These are phyloP conservation scores for Indicator indicator DNA, from an alignment of 2,113 vertebrate species.

Conservation along the genomic window DNA sequence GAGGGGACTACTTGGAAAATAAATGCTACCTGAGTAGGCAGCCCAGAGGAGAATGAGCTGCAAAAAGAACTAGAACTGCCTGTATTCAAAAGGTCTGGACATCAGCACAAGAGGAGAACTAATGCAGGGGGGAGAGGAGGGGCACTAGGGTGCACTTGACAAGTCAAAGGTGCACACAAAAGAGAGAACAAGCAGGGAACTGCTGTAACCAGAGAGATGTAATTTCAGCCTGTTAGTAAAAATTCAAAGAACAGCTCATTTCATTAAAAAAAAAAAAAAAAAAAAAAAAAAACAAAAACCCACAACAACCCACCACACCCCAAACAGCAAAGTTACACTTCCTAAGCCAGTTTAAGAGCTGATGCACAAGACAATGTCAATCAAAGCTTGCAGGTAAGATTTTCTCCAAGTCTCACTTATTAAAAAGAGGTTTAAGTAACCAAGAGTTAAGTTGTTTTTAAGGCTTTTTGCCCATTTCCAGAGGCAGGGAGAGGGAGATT, in stretches of 20 bases:
- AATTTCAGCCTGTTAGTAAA: not conserved
- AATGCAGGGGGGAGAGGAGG: not conserved
- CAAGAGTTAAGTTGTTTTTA: not conserved
- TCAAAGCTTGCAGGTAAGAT: not conserved
- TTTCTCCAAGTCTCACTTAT: not conserved
- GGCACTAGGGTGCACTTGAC: not conserved
- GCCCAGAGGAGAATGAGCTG: not conserved
- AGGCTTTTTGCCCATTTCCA: constrained; percentile 14
- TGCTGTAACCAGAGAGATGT: not conserved
- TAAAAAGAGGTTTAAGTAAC: not conserved
- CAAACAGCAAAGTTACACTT: not conserved
- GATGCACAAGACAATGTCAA: not conserved
- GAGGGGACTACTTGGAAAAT: not conserved
- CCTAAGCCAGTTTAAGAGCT: not conserved
- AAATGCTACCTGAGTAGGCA: not conserved
- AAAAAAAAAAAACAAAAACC: not conserved
- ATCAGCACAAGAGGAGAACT: fast-evolving
- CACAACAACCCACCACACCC: not conserved
- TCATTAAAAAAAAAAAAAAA: not conserved
- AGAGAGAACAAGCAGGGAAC: not conserved
- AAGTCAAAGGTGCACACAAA: not conserved
- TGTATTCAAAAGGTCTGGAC: fast-evolving
- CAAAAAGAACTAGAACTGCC: not conserved
- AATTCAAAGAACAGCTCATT: not conserved
- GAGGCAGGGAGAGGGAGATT: not conserved